Conservation (phyloP, 2,113 vertebrate genomes). For the Cisticola juncidis region DNA sequence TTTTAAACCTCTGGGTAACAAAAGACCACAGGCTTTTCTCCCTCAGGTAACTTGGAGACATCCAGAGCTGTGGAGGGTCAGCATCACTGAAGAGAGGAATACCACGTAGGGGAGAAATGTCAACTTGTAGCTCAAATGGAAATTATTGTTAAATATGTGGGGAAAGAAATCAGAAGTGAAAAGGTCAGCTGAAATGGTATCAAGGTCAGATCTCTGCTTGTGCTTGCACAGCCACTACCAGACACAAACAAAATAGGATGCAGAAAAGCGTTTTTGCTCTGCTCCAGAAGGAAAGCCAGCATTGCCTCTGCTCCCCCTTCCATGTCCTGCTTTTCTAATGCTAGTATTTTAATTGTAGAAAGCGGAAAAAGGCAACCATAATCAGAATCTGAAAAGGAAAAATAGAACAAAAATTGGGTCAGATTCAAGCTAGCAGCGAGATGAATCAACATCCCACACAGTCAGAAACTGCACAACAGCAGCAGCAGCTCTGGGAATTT, state of each 20-base stretch:
- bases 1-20: background rate
- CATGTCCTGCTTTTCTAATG: background rate
- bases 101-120: background rate
- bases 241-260: background rate
- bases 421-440: background rate
- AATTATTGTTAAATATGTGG: background rate
- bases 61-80: background rate
- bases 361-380: background rate
- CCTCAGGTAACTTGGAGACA: background rate
- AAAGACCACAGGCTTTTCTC: background rate
- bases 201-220: background rate
- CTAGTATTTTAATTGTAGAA: conserved; percentile 14
- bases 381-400: conserved; percentile 33
- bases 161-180: background rate
- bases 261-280: background rate
- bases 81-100: background rate
- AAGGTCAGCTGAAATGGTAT: background rate
- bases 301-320: background rate
- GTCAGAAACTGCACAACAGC: conserved; percentile 19
- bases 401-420: conserved; percentile 55
- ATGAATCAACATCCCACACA: conserved; percentile 52
- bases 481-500: conserved; percentile 33
- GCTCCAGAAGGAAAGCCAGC: background rate
- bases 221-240: background rate
- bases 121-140: background rate